These are phyloP conservation scores for Alloscopus bannaensis DNA, from an alignment of 2,888 invertebrate species.

Conservation along the genomic window DNA sequence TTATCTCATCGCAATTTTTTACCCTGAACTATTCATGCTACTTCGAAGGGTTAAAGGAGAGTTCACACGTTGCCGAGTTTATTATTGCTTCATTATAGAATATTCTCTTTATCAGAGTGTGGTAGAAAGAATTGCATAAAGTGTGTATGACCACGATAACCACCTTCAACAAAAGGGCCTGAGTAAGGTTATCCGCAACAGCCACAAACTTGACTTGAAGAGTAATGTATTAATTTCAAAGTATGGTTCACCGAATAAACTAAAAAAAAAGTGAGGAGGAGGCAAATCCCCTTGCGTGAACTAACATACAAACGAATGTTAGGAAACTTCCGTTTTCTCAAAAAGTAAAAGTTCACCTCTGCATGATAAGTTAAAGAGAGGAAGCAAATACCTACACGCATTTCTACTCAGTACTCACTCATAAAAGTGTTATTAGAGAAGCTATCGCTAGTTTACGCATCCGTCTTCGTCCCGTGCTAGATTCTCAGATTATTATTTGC, in stretches of 20 bases:
- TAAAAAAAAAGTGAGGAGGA: slow-evolving; percentile 17
- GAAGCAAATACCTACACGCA: slow-evolving; percentile 23
- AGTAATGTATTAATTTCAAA: slow-evolving; percentile 12
- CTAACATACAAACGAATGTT: neutral
- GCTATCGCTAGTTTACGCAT: too few relatives aligned
- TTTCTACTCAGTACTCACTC: neutral
- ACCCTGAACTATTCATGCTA: neutral
- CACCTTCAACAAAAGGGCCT: neutral
- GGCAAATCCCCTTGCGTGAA: slow-evolving; percentile 23
- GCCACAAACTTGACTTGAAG: neutral
- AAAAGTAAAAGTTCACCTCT: slow-evolving; percentile 55
- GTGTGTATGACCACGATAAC: too few relatives aligned
- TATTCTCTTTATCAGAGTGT: neutral
- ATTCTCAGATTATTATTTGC: too few relatives aligned
- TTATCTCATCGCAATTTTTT: slow-evolving; percentile 12
- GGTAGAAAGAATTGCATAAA: neutral
- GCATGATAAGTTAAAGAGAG: slow-evolving; percentile 8
- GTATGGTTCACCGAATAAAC: slow-evolving; percentile 41
- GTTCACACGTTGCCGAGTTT: slow-evolving; percentile 23
- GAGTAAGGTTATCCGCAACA: neutral
- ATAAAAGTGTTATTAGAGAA: too few relatives aligned
- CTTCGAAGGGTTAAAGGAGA: slow-evolving; percentile 8
- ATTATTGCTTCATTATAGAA: slow-evolving; percentile 29
- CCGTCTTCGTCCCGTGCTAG: too few relatives aligned
- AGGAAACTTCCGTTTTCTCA: slow-evolving; percentile 52